Evolutionary conservation across 2,888 invertebrate genomes (phyloP).

Genomic region (Gymnoscelis rufifasciata): DNA sequence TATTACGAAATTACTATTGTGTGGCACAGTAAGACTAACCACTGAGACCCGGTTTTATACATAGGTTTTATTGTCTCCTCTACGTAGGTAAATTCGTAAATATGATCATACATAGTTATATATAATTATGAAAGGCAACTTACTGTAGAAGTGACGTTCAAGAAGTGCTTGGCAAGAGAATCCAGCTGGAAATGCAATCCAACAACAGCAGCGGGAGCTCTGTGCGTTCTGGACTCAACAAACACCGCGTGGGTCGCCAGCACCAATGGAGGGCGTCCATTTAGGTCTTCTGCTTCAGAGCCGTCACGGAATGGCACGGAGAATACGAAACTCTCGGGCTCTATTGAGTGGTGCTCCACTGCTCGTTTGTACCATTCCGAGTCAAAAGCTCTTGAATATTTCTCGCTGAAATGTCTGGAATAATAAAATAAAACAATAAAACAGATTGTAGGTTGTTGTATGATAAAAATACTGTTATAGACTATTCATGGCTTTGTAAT

Average conservation of each 20-base stretch:
- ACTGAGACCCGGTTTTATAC: too few species aligned
- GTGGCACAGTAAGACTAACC: too few species aligned
- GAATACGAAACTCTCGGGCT: constrained; percentile 94
- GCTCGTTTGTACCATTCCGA: constrained; percentile 94
- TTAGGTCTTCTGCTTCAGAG: constrained; percentile 79
- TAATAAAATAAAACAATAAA: not conserved
- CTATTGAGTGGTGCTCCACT: constrained; percentile 91
- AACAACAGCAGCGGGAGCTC: constrained; percentile 94
- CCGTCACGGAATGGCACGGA: constrained; percentile 89
- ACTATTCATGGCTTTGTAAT: too few species aligned
- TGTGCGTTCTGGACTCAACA: constrained; percentile 88
- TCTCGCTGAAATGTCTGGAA: constrained; percentile 88
- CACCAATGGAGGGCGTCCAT: constrained; percentile 80
- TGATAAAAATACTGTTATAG: too few species aligned
- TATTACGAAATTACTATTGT: too few species aligned
- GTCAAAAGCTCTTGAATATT: constrained; percentile 89
- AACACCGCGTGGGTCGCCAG: constrained; percentile 96
- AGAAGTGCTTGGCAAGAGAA: constrained; percentile 89
- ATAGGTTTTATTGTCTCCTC: too few species aligned
- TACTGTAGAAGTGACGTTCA: constrained; percentile 93
- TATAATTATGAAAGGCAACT: constrained; percentile 28
- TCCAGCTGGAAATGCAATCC: constrained; percentile 93
- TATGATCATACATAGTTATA: too few species aligned
- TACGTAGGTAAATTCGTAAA: too few species aligned
- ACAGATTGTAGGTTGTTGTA: too few species aligned